Conservation (phyloP, 2,797 vertebrate species). For the Hydrophis major region DNA sequence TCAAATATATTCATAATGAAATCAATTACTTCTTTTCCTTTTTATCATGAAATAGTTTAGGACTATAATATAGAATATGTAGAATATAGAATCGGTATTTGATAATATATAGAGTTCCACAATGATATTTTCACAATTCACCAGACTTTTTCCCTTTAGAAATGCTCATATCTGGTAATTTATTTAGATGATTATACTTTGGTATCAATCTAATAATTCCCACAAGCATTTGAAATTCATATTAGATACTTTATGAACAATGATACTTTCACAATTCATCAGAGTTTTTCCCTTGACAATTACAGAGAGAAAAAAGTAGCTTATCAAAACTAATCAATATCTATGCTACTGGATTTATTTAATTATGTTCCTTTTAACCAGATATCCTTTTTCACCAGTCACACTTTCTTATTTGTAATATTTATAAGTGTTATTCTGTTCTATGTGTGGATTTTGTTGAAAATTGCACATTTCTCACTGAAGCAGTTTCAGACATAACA, state of each 20-base stretch:
- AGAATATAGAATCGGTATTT: background rate
- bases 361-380: background rate
- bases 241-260: background rate
- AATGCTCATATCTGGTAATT: background rate
- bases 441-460: conserved; percentile 5
- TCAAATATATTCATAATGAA: background rate
- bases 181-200: background rate
- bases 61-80: background rate
- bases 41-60: background rate
- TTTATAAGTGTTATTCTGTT: background rate
- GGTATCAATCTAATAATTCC: background rate
- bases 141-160: background rate
- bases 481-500: background rate
- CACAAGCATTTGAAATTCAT: background rate
- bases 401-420: background rate
- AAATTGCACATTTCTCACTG: background rate
- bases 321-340: background rate
- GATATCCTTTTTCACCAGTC: fast-evolving
- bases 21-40: background rate
- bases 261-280: background rate
- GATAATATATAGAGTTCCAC: background rate
- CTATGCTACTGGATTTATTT: background rate
- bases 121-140: too few relatives aligned
- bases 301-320: background rate
- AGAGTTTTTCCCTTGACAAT: background rate